Conservation (phyloP, 2,113 vertebrate genomes). For the Corythaeola cristata region DNA sequence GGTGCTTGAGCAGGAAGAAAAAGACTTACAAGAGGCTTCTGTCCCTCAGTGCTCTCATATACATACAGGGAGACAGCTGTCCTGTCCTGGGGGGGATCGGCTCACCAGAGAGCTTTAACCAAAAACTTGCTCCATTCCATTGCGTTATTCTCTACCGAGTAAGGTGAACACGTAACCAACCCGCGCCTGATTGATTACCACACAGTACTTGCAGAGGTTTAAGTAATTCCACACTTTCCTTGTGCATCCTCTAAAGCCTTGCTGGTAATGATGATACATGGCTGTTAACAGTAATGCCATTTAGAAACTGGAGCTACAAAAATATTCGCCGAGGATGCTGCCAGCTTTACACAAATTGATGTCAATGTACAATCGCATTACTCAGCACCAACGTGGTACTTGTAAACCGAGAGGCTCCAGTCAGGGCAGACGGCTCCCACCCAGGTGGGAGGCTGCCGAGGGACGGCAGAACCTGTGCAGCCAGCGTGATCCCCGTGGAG, state of each 20-base stretch:
- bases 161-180: not conserved
- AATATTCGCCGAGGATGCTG: not conserved
- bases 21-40: not conserved
- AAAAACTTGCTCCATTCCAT: not conserved
- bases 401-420: not conserved
- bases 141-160: not conserved
- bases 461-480: rapidly evolving
- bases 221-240: not conserved
- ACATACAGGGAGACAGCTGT: not conserved
- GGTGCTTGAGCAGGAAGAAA: not conserved
- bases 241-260: not conserved
- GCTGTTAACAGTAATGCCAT: constrained; percentile 13
- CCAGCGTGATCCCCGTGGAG: rapidly evolving
- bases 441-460: not conserved
- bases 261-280: constrained; percentile 33
- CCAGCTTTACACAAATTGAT: not conserved
- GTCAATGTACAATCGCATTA: not conserved
- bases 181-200: not conserved
- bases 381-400: not conserved
- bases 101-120: not conserved
- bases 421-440: not conserved
- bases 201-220: not conserved
- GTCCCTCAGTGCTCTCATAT: rapidly evolving
- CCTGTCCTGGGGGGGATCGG: rapidly evolving
- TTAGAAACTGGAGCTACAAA: constrained; percentile 2